Conservation (phyloP, 64 coral and sea anemone genomes). For the Platygyra sinensis region DNA sequence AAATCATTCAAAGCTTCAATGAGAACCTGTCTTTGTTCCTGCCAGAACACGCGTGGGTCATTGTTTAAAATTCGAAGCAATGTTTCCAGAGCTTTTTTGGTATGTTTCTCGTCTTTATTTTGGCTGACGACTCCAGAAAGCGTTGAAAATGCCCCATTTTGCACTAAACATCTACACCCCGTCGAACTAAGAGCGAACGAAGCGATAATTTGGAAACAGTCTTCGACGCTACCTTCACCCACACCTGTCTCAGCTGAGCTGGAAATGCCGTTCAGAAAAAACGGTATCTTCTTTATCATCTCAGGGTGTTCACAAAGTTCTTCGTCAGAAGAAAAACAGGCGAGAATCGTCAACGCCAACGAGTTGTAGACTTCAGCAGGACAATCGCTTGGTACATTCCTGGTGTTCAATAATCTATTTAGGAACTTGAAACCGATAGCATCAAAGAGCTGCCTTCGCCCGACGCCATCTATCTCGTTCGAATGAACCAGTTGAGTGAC, state of each 20-base stretch:
- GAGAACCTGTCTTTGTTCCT: conserved; percentile 37
- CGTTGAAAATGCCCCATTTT: conserved; percentile 19
- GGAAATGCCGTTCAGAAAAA: conserved; percentile 50
- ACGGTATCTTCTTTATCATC: conserved; percentile 70
- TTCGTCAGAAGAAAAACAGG: conserved; percentile 90
- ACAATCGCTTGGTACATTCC: conserved; percentile 62
- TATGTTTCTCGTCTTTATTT: neutral
- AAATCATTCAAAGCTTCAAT: conserved; percentile 32
- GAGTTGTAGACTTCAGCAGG: conserved; percentile 64
- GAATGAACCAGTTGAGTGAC: conserved; percentile 78
- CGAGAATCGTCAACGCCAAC: conserved; percentile 76
- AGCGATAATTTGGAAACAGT: conserved; percentile 65
- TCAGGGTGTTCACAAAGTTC: conserved; percentile 66
- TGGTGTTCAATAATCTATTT: conserved; percentile 65
- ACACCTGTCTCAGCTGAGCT: neutral
- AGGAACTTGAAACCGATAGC: conserved; percentile 89
- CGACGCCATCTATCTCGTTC: conserved; percentile 26
- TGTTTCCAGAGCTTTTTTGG: conserved; percentile 34
- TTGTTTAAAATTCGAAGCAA: conserved; percentile 51
- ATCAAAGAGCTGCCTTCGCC: conserved; percentile 66
- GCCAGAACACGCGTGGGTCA: conserved; percentile 52
- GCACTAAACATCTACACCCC: conserved; percentile 58
- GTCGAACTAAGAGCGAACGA: conserved; percentile 40
- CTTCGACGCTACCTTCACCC: neutral
- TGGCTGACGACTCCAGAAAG: conserved; percentile 33